These are phyloP conservation scores for Cherax quadricarinatus DNA, from an alignment of 1,140 invertebrate species.

Conservation along the genomic window DNA sequence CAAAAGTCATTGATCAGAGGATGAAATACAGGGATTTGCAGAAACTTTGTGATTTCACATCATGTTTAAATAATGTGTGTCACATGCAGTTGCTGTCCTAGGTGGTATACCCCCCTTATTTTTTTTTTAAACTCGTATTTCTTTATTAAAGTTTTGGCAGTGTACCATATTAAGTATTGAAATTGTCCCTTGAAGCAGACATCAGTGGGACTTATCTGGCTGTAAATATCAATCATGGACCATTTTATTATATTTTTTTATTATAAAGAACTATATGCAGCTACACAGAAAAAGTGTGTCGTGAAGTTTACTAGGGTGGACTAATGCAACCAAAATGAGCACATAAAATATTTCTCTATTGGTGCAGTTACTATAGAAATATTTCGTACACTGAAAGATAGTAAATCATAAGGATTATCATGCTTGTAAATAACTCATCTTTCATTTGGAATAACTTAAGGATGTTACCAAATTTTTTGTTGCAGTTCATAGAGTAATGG, in stretches of 20 bases:
- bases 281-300: neutral
- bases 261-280: conserved; percentile 19
- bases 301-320: conserved; percentile 8
- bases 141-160: neutral
- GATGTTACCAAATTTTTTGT: conserved; percentile 46
- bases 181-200: neutral
- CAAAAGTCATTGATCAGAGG: conserved; percentile 27
- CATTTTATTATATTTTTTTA: conserved; percentile 14
- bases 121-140: neutral
- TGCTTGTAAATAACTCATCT: conserved; percentile 52
- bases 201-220: neutral
- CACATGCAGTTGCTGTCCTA: neutral
- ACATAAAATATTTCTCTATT: conserved; percentile 8
- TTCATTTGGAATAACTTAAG: conserved; percentile 51
- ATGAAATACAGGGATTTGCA: conserved; percentile 33
- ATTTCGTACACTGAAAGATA: conserved; percentile 32
- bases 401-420: conserved; percentile 49
- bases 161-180: neutral
- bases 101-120: neutral
- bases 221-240: conserved; percentile 1
- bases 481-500: neutral
- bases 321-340: conserved; percentile 9
- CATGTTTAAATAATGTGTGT: neutral
- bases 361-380: conserved; percentile 44
- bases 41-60: conserved; percentile 37